Base-by-base conservation (phyloP, 2,888 invertebrate genomes). In the Drosophila mimetica region DNA sequence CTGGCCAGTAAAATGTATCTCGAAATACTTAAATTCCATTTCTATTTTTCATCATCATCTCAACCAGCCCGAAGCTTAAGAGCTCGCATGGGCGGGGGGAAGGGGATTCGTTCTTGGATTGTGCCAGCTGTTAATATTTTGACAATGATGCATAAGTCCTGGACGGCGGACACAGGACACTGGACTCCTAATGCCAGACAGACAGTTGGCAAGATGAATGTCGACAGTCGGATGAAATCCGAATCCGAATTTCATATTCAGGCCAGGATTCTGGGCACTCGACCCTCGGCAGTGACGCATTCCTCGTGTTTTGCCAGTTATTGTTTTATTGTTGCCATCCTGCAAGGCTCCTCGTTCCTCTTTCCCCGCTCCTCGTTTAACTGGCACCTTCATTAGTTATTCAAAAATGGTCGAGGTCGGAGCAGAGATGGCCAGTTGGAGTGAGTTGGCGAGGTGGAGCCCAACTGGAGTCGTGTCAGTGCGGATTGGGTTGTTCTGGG, bases 331-430 rank as follows among this genome's bases (percentile, higher is more conserved):
- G 72, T 72, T 77, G 76, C 51, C 39, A 14, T 54, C 65, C 41
- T 69, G 41, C 47, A 55, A 48, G 42, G 47, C 30, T 66, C 20
- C 25, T 5, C 44, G 9, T 41, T 20, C 22, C 18, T 50, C n/a
- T 6, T 20, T 66, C 20, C 22, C 2, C 25, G 9, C 32, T 20
- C 22, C 18, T 51, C 44, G 22, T 84, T 77, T 70, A 74, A 69
- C 74, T 82, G 79, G 74, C 83, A 88, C 86, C 88, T 86, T 83
- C 83, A 83, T 88, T 83, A 88, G 84, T 83, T 88, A 83, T 88
- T 88, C 83, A 88, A 88, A 86, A 83, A 88, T 86, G 65, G 80
- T 83, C 58, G 75, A 83, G 84, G 50, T 55, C 58, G 54, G 37
- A 42, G 32, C 20, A 37, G 66, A 9, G 44, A 20, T 34, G 28